These are phyloP conservation scores for Anoplius nigerrimus DNA, from an alignment of 2,888 invertebrate species.

Conservation along the genomic window DNA sequence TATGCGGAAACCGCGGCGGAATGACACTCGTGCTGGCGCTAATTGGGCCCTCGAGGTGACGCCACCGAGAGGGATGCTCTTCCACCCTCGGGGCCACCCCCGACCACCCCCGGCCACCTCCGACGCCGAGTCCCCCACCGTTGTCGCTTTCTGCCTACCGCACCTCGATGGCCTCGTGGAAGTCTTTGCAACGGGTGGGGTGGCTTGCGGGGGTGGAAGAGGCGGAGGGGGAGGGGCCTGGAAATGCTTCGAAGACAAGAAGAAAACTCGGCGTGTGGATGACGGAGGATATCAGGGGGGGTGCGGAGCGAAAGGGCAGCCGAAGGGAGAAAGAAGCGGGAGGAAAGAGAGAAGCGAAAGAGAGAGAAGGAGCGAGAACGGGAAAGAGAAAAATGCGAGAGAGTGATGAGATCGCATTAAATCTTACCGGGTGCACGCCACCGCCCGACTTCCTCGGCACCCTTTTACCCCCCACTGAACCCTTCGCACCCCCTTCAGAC, in stretches of 20 bases:
- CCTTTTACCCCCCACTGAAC: neutral
- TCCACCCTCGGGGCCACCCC: constrained; percentile 16
- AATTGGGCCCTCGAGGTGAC: constrained; percentile 75
- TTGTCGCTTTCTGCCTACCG: constrained; percentile 15
- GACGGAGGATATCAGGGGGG: neutral
- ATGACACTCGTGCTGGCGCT: constrained; percentile 73
- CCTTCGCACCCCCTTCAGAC: too few relatives aligned
- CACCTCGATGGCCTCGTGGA: constrained; percentile 13
- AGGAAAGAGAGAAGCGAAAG: neutral
- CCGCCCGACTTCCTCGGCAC: constrained; percentile 40
- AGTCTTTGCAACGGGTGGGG: constrained; percentile 31
- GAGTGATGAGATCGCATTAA: constrained; percentile 63
- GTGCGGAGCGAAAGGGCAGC: constrained; percentile 26
- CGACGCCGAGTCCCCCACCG: constrained; percentile 18
- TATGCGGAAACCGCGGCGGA: constrained; percentile 71
- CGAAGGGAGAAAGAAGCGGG: constrained; percentile 16
- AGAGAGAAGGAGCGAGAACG: constrained; percentile 19
- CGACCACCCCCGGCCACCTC: constrained; percentile 1
- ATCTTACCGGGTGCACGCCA: constrained; percentile 68
- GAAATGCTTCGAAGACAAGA: constrained; percentile 4
- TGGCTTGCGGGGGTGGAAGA: constrained; percentile 31
- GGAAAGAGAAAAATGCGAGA: neutral
- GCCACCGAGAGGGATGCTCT: constrained; percentile 57
- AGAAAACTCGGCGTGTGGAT: neutral
- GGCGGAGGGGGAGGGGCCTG: constrained; percentile 23